phyloP scores from a whole-genome alignment of 35 echinoderm and acorn worm species.

The Holothuria glaberrima region DNA sequence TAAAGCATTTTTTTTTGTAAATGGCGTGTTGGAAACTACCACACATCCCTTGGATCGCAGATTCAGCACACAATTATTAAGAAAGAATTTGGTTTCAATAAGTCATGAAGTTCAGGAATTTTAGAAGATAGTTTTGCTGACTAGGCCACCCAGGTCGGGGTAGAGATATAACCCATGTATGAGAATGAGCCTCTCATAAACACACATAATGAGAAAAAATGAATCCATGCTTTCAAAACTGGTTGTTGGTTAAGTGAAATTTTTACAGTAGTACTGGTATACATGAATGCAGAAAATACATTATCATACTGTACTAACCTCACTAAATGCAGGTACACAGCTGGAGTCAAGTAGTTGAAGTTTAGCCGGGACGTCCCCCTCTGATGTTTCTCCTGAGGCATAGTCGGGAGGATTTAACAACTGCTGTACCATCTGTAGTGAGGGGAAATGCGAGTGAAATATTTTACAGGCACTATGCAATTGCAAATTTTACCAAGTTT shows the following conservation, averaged over 20 bases:
- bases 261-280: background rate
- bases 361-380: background rate
- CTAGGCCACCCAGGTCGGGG: background rate
- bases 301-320: background rate
- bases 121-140: background rate
- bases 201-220: background rate
- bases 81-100: background rate
- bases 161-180: background rate
- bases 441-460: too few relatives aligned
- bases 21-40: background rate
- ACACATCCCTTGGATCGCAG: background rate
- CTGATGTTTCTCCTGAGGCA: constrained; percentile 32
- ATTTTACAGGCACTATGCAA: too few relatives aligned
- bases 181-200: background rate
- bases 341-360: background rate
- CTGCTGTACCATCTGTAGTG: background rate
- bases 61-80: background rate
- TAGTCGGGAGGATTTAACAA: constrained; percentile 2
- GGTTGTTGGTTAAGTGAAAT: background rate
- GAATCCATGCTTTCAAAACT: background rate
- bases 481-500: too few relatives aligned
- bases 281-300: background rate
- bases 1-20: background rate
- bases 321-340: background rate
- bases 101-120: background rate